A percentile compares a stretch with the other conserved stretches of the same genome.
phyloP scores from a whole-genome alignment of 2,888 invertebrate species.

The Serrognathus titanus region DNA sequence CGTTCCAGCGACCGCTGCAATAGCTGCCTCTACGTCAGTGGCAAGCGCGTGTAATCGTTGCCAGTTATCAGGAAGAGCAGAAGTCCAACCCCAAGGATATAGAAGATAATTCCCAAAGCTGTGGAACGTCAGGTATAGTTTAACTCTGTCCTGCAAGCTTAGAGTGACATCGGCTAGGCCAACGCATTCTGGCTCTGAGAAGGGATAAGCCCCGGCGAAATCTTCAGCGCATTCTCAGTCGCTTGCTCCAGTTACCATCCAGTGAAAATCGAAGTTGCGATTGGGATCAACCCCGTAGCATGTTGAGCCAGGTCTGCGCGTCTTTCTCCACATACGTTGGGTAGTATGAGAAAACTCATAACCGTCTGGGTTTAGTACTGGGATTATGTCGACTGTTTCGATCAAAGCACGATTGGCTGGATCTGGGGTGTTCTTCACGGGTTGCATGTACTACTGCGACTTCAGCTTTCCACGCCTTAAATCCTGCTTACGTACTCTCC shows the following conservation, averaged over 20 bases:
- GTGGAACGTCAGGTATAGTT: constrained; percentile 70
- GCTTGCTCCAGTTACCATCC: constrained; percentile 52
- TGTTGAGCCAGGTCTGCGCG: constrained; percentile 51
- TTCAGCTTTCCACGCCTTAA: no score
- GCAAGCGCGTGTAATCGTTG: constrained; percentile 51
- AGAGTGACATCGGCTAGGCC: constrained; percentile 57
- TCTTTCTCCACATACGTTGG: constrained; percentile 68
- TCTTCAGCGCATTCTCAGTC: constrained; percentile 53
- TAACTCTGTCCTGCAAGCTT: constrained; percentile 50
- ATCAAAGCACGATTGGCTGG: constrained; percentile 54
- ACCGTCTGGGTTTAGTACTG: constrained; percentile 70
- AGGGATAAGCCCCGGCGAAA: constrained; percentile 59
- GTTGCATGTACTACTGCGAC: no score
- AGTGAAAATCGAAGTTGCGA: constrained; percentile 69
- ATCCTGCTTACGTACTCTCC: no score
- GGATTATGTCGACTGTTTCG: constrained; percentile 61
- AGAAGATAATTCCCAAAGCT: constrained; percentile 68
- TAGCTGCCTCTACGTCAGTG: constrained; percentile 47
- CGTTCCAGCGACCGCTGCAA: constrained; percentile 41
- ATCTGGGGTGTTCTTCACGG: constrained; percentile 62
- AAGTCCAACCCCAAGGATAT: constrained; percentile 67
- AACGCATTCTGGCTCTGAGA: constrained; percentile 67
- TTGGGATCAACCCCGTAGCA: constrained; percentile 74
- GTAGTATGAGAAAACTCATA: constrained; percentile 56
- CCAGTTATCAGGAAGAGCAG: constrained; percentile 49